These are phyloP conservation scores for Apostichopus japonicus DNA, from an alignment of 35 echinoderm and acorn worm species.

Conservation along the genomic window DNA sequence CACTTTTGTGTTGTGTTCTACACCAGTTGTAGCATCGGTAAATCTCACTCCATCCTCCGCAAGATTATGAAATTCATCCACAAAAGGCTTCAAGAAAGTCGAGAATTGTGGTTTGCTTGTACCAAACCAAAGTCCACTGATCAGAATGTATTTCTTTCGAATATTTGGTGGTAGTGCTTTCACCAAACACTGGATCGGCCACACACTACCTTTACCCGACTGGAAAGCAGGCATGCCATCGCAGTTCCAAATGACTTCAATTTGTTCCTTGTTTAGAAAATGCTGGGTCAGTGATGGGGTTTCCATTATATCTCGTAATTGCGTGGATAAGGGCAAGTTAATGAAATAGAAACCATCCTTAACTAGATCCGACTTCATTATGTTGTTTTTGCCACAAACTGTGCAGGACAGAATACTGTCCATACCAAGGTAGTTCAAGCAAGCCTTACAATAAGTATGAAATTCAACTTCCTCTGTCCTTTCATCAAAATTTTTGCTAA, in stretches of 20 bases:
- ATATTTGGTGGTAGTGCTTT: slow-evolving; percentile 13
- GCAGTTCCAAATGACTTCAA: slow-evolving; percentile 17
- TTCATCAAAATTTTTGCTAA: slow-evolving; percentile 11
- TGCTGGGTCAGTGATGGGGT: not conserved
- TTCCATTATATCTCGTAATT: not conserved
- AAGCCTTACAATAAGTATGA: not conserved
- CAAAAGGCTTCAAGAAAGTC: slow-evolving; percentile 10
- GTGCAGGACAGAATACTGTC: not conserved
- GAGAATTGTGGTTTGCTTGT: slow-evolving; percentile 17
- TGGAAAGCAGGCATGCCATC: slow-evolving; percentile 37
- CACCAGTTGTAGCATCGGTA: not conserved
- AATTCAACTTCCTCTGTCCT: not conserved
- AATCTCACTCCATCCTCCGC: slow-evolving; percentile 5
- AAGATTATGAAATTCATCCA: slow-evolving; percentile 36
- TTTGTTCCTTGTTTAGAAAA: not conserved
- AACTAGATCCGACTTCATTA: not conserved
- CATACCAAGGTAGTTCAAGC: not conserved
- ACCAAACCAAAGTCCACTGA: slow-evolving; percentile 21
- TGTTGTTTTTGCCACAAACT: not conserved
- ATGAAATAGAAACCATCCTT: slow-evolving; percentile 26
- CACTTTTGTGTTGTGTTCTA: not conserved
- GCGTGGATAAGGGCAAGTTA: not conserved
- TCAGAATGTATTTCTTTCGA: slow-evolving; percentile 31
- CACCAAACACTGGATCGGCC: slow-evolving; percentile 14
- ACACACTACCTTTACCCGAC: slow-evolving; percentile 6